These are phyloP conservation scores for Lasioglossum figueresi DNA, from an alignment of 2,888 invertebrate species.

Conservation along the genomic window DNA sequence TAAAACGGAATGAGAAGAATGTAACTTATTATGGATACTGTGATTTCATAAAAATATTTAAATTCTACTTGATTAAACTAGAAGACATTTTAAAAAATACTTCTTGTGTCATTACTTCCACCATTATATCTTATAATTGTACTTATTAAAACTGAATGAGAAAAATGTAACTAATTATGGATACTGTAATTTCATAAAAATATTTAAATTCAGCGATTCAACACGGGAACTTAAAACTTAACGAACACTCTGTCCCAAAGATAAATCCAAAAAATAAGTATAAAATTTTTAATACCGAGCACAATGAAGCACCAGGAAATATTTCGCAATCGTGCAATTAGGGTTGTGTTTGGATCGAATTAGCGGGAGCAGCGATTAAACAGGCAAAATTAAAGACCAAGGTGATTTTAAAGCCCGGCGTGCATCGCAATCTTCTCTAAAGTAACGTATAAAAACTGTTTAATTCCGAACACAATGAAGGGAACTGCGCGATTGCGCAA, in stretches of 20 bases:
- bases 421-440: not conserved
- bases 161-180: not conserved
- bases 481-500: slow-evolving; percentile 33
- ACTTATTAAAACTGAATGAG: too few species aligned
- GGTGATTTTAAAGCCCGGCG: not conserved
- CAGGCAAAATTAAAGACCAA: not conserved
- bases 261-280: not conserved
- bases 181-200: not conserved
- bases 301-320: not conserved
- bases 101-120: too few species aligned
- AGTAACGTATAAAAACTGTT: not conserved
- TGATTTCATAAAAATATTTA: not conserved
- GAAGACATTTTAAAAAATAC: too few species aligned
- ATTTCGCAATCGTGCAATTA: not conserved
- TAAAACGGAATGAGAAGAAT: too few species aligned
- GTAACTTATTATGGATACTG: not conserved
- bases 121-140: too few species aligned
- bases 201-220: not conserved
- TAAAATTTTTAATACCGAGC: not conserved
- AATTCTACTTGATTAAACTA: not conserved
- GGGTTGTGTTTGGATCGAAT: not conserved
- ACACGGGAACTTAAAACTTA: not conserved
- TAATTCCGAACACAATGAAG: slow-evolving; percentile 9
- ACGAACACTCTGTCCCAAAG: not conserved
- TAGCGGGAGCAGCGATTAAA: not conserved